Evolutionary conservation across 2,888 invertebrate species (phyloP).

Genomic region (Chymomyza amoena): DNA sequence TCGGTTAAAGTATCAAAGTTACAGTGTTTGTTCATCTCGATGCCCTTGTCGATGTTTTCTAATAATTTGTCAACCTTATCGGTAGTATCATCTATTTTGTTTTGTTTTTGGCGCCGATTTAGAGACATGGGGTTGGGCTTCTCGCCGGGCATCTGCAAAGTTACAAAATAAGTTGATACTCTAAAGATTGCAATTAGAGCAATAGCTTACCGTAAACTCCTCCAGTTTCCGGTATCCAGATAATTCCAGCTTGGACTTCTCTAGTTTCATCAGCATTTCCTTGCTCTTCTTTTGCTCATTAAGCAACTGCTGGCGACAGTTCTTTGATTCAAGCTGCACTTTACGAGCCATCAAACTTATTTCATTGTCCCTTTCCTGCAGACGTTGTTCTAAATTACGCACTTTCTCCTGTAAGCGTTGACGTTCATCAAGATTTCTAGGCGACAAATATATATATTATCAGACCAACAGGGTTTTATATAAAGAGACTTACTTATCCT

Average conservation of each 20-base stretch:
- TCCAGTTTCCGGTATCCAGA: conserved; percentile 75
- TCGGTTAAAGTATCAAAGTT: conserved; percentile 58
- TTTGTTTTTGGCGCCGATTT: conserved; percentile 48
- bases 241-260: conserved; percentile 76
- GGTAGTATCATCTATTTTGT: conserved; percentile 50
- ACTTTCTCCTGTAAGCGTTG: conserved; percentile 86
- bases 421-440: conserved; percentile 84
- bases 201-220: conserved; percentile 63
- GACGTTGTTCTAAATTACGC: conserved; percentile 80
- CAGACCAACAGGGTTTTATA: not conserved
- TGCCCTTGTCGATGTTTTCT: conserved; percentile 59
- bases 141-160: conserved; percentile 33
- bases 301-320: conserved; percentile 85
- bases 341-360: conserved; percentile 84
- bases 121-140: conserved; percentile 50
- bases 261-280: conserved; percentile 84
- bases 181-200: not conserved
- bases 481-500: conserved; percentile 81
- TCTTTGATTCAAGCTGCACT: conserved; percentile 86
- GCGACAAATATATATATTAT: not conserved
- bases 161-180: not conserved
- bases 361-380: conserved; percentile 83
- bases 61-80: conserved; percentile 61
- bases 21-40: conserved; percentile 59
- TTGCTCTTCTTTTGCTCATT: conserved; percentile 85